These are phyloP conservation scores for Margarornis squamiger DNA, from an alignment of 2,797 vertebrate species.

Conservation along the genomic window DNA sequence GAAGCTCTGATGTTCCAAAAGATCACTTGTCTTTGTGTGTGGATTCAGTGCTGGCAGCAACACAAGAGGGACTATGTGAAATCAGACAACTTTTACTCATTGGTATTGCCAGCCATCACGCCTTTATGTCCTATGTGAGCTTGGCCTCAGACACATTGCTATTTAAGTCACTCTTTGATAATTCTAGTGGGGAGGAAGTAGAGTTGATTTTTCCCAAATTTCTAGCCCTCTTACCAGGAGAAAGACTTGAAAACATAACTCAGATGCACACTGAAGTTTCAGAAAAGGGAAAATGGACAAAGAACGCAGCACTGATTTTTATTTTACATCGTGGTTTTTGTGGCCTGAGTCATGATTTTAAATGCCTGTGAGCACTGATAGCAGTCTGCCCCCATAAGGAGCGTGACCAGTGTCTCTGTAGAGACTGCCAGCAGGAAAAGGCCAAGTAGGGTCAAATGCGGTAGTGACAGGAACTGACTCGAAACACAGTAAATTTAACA, in stretches of 20 bases:
- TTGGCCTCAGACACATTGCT: background rate
- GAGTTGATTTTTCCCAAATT: background rate
- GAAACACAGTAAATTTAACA: conserved; percentile 30
- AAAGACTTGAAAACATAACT: background rate
- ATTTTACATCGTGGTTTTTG: background rate
- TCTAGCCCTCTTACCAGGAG: background rate
- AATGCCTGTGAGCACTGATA: conserved; percentile 6
- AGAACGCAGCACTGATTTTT: background rate
- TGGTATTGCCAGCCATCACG: background rate
- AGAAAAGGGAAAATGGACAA: background rate
- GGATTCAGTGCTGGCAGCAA: background rate
- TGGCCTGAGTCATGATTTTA: conserved; percentile 22
- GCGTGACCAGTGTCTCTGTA: background rate
- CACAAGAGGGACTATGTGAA: background rate
- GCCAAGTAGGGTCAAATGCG: background rate
- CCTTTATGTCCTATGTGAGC: background rate
- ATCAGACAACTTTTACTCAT: background rate
- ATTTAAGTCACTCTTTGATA: background rate
- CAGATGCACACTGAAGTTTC: background rate
- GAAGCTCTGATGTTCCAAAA: background rate
- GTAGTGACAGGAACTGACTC: conserved; percentile 11
- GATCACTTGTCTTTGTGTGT: background rate
- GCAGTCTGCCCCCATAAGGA: background rate
- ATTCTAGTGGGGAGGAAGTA: background rate
- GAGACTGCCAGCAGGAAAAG: conserved; percentile 34